Conservation (phyloP, 1,140 invertebrate genomes). For the Drosophila setifemur region DNA sequence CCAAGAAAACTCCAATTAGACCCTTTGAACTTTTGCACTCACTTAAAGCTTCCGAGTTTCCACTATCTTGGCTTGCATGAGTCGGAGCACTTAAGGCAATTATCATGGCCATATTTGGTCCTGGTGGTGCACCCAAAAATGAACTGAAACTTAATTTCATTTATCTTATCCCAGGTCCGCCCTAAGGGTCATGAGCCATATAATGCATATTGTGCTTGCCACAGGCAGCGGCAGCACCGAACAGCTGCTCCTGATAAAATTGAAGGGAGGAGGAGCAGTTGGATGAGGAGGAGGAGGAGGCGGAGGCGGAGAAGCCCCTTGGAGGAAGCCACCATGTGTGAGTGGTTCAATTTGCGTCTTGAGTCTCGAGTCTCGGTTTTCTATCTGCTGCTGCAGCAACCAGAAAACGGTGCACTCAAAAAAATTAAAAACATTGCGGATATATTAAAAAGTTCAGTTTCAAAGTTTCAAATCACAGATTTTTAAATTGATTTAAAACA, state of each 20-base stretch:
- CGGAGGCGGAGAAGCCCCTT: background rate
- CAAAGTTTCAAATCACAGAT: too few relatives aligned
- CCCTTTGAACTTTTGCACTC: constrained; percentile 26
- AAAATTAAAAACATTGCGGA: too few relatives aligned
- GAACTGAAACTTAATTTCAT: constrained; percentile 70
- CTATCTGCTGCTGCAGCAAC: constrained; percentile 21
- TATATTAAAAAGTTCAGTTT: too few relatives aligned
- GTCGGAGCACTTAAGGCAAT: constrained; percentile 45
- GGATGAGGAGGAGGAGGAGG: background rate
- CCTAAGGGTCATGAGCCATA: constrained; percentile 62
- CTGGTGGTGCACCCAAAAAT: constrained; percentile 36
- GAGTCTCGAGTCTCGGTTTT: constrained; percentile 11
- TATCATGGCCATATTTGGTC: constrained; percentile 48
- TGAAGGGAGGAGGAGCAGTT: background rate
- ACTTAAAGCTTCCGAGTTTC: constrained; percentile 9
- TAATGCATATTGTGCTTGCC: constrained; percentile 59
- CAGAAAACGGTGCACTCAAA: constrained; percentile 13
- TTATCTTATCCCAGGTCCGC: constrained; percentile 63
- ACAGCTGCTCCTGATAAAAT: constrained; percentile 42
- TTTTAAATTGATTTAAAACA: too few relatives aligned
- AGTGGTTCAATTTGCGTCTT: constrained; percentile 38
- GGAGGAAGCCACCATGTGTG: constrained; percentile 25
- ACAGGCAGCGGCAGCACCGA: constrained; percentile 27
- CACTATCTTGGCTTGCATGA: constrained; percentile 31
- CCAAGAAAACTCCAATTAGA: background rate